These are phyloP conservation scores for Andrena hattorfiana DNA, from an alignment of 2,888 invertebrate species.

Conservation along the genomic window DNA sequence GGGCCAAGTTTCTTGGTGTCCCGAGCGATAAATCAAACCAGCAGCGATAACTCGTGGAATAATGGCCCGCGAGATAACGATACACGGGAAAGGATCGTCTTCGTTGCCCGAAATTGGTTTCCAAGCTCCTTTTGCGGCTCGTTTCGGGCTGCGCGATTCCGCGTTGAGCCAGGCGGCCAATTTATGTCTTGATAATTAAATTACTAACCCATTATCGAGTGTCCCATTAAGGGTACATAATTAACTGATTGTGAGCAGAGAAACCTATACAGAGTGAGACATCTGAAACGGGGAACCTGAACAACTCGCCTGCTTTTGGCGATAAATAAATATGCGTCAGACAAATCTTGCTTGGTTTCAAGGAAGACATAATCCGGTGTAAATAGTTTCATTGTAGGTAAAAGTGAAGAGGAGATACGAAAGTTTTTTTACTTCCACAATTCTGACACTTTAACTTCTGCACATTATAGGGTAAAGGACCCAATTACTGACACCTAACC, in stretches of 20 bases:
- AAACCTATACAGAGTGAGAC: too few species aligned
- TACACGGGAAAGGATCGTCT: constrained; percentile 65
- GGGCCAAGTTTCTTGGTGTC: constrained; percentile 66
- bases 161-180: constrained; percentile 8
- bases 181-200: constrained; percentile 19
- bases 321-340: too few species aligned
- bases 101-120: constrained; percentile 56
- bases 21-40: constrained; percentile 74
- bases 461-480: too few species aligned
- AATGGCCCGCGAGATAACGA: constrained; percentile 76
- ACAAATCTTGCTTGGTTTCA: too few species aligned
- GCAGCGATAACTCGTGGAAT: constrained; percentile 75
- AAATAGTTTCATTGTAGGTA: too few species aligned
- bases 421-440: too few species aligned
- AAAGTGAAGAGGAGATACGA: too few species aligned
- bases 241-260: not conserved
- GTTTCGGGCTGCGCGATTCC: not conserved
- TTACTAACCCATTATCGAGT: constrained; percentile 6
- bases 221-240: not conserved
- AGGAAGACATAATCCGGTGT: too few species aligned
- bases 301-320: too few species aligned
- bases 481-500: too few species aligned
- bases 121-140: constrained; percentile 42
- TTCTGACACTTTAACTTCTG: too few species aligned
- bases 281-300: too few species aligned